A percentile compares a stretch with the other conserved stretches of the same genome.
Conservation (phyloP, 2,888 invertebrate genomes). For the Colostygia pectinataria region DNA sequence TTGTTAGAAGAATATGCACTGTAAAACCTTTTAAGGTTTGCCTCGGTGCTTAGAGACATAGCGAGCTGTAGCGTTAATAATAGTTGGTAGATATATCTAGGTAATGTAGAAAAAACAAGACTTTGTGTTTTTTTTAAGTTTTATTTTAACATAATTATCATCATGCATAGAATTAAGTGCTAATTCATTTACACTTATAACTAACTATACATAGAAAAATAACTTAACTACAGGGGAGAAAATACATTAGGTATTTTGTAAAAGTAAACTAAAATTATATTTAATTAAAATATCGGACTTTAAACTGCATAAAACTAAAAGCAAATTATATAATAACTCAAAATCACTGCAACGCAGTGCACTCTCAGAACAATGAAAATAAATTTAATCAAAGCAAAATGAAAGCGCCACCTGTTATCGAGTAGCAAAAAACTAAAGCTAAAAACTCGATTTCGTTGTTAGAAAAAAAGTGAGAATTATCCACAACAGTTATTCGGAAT, state of each 20-base stretch:
- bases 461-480: conserved; percentile 38
- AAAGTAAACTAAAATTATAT: conserved; percentile 73
- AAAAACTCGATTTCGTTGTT: conserved; percentile 38
- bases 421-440: conserved; percentile 44
- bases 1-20: no score
- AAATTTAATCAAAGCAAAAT: conserved; percentile 49
- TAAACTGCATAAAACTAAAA: conserved; percentile 72
- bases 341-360: conserved; percentile 66
- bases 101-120: conserved; percentile 50
- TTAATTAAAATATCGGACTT: conserved; percentile 74
- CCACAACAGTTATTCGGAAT: conserved; percentile 55
- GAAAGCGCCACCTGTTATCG: conserved; percentile 49
- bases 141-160: conserved; percentile 79
- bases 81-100: no score
- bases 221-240: conserved; percentile 81
- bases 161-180: conserved; percentile 83
- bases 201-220: conserved; percentile 83
- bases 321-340: conserved; percentile 58
- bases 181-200: conserved; percentile 82
- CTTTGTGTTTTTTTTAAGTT: conserved; percentile 78
- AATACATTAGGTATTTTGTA: conserved; percentile 81
- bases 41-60: no score
- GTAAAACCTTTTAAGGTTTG: no score
- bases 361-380: conserved; percentile 68
- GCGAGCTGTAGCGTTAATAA: no score